A percentile compares a stretch with the other conserved stretches of the same genome.
Conservation (phyloP, 2,113 vertebrate genomes). For the Elachura formosa region DNA sequence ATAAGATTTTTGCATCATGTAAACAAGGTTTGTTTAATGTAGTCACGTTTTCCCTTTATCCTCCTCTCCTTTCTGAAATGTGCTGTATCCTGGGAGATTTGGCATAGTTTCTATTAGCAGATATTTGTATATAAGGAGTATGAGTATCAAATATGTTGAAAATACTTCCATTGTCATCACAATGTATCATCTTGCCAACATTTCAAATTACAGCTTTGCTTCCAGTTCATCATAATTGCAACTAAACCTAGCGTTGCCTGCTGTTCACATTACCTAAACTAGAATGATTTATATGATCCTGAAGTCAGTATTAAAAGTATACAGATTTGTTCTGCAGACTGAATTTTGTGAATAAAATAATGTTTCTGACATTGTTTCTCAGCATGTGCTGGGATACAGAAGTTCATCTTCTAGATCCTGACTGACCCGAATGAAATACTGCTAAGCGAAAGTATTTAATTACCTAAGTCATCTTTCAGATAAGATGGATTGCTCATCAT, state of each 20-base stretch:
- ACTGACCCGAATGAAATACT: background rate
- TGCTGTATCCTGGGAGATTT: background rate
- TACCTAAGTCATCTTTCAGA: background rate
- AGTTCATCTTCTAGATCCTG: background rate
- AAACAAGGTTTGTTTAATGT: background rate
- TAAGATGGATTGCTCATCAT: background rate
- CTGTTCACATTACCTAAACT: background rate
- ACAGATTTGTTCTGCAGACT: background rate
- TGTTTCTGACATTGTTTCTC: background rate
- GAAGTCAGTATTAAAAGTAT: background rate
- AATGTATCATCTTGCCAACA: background rate
- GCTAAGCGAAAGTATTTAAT: background rate
- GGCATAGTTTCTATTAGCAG: background rate
- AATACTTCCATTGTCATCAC: background rate
- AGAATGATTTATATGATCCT: background rate
- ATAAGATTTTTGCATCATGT: background rate
- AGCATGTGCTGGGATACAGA: background rate
- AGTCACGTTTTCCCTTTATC: background rate
- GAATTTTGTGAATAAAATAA: background rate
- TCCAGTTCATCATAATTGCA: background rate
- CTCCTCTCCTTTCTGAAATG: background rate
- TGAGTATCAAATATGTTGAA: background rate
- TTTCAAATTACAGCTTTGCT: background rate
- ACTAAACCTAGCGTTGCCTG: rapidly evolving
- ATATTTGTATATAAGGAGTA: background rate